phyloP scores from a whole-genome alignment of 2,888 invertebrate species.

The Chorisops tibialis region DNA sequence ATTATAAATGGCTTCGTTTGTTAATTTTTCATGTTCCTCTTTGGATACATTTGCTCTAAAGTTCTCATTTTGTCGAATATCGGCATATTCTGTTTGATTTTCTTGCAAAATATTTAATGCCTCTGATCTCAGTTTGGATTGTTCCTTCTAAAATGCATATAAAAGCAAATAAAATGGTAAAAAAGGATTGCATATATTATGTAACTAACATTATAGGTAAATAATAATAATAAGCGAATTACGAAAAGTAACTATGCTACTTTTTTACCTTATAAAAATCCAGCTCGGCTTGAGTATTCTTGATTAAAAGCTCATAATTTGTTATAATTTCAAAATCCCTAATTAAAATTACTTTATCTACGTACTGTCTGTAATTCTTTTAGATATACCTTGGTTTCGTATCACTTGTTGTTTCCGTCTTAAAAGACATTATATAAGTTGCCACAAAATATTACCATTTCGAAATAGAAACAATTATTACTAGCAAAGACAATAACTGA shows the following conservation, averaged over 20 bases:
- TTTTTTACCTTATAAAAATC: constrained; percentile 40
- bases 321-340: constrained; percentile 37
- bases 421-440: neutral
- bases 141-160: constrained; percentile 43
- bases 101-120: constrained; percentile 47
- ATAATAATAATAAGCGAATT: too few species aligned
- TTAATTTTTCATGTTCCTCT: constrained; percentile 39
- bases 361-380: neutral
- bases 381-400: neutral
- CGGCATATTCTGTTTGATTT: constrained; percentile 43
- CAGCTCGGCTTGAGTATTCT: constrained; percentile 42
- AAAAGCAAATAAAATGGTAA: neutral
- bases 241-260: too few species aligned
- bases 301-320: constrained; percentile 42
- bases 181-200: neutral
- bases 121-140: constrained; percentile 41
- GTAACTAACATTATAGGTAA: constrained; percentile 32
- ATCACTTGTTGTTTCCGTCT: neutral
- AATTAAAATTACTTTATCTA: constrained; percentile 5
- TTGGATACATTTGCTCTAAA: constrained; percentile 30
- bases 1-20: constrained; percentile 46
- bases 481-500: too few species aligned
- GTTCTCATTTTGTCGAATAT: constrained; percentile 38
- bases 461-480: neutral
- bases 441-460: neutral